Evolutionary conservation across 2,797 vertebrate species (phyloP), one percentile per base, ranked within the genome.

Genomic region (Tragopan temminckii): DNA sequence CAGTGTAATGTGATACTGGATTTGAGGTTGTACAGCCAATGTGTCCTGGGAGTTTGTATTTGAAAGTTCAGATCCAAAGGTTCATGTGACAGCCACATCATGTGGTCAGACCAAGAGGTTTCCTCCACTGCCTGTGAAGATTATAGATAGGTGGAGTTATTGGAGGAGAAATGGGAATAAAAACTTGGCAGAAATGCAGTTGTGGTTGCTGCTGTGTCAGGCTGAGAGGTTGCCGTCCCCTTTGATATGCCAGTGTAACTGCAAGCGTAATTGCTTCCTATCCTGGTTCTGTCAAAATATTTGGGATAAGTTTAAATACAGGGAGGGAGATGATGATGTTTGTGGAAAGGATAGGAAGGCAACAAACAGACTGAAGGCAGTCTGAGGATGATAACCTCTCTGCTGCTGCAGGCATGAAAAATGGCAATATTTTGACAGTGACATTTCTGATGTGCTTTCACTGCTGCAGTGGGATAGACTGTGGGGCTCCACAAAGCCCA

Each of bases 251-350:
- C 87, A 91, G 61, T 29, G 13, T 27, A 91, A 52, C 48, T 88
- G 61, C 36, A 77, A 87, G 57, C 1, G 2, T 87, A 66, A 89
- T 89, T 93, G 91, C 69, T 88, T 74, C 91, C 85, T 59, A 42
- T 48, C 81, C 61, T 64, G 67, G 35, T 9, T 52, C 76, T 94
- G 75, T 89, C 93, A 82, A 81, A 93, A 82, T 89, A 82, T 76
- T 82, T 91, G 91, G 57, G 69, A 61, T 83, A 70, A 7, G 13
- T 46, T 70, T 33, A 80, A 80, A 43, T 1, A 19, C 53, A 67
- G 69, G 53, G 68, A 89, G 29, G 75, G 75, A 86, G 71, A 77
- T 72, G 80, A 62, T 80, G 84, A 53, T 80, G 45, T 87, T 88
- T 91, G 20, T 42, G 72, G 89, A 36, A 55, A 57, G 90, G 75